Evolutionary conservation across 2,113 vertebrate genomes (phyloP).

Genomic region (Sorex araneus): DNA sequence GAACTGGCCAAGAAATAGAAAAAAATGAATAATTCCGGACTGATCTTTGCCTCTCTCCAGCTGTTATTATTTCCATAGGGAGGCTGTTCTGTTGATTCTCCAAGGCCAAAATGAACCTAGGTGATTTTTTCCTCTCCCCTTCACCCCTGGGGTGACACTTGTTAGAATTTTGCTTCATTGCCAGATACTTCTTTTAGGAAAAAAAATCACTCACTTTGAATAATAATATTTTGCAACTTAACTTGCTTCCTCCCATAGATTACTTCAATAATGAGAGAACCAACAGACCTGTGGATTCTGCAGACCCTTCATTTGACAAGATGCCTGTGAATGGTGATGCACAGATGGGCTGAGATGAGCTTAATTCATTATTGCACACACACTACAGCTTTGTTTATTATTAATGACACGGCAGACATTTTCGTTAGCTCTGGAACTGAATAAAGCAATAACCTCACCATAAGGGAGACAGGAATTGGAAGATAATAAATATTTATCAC

Average conservation of each 20-base stretch:
- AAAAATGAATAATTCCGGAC: slow-evolving; percentile 62
- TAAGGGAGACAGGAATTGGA: slow-evolving; percentile 82
- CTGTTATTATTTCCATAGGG: slow-evolving; percentile 59
- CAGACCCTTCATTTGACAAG: slow-evolving; percentile 76
- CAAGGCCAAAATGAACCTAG: slow-evolving; percentile 61
- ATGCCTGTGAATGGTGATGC: slow-evolving; percentile 80
- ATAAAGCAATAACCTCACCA: slow-evolving; percentile 83
- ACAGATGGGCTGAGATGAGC: slow-evolving; percentile 84
- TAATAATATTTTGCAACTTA: slow-evolving; percentile 78
- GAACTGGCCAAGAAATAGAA: slow-evolving; percentile 60
- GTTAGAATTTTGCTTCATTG: slow-evolving; percentile 59
- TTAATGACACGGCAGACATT: slow-evolving; percentile 82
- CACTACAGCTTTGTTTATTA: slow-evolving; percentile 85
- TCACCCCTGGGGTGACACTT: slow-evolving; percentile 36
- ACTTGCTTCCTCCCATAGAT: slow-evolving; percentile 53
- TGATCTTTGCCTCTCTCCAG: slow-evolving; percentile 49
- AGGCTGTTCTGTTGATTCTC: slow-evolving; percentile 53
- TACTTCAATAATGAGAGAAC: slow-evolving; percentile 74
- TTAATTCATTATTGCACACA: slow-evolving; percentile 86
- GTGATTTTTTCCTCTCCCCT: not conserved
- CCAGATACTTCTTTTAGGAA: slow-evolving; percentile 59
- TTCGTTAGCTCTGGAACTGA: slow-evolving; percentile 84
- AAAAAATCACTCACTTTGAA: slow-evolving; percentile 70
- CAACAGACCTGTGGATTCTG: slow-evolving; percentile 71
- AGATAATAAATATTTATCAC: slow-evolving; percentile 85